Evolutionary conservation across 1,140 invertebrate species (phyloP).

Genomic region (Anadara kagoshimensis): DNA sequence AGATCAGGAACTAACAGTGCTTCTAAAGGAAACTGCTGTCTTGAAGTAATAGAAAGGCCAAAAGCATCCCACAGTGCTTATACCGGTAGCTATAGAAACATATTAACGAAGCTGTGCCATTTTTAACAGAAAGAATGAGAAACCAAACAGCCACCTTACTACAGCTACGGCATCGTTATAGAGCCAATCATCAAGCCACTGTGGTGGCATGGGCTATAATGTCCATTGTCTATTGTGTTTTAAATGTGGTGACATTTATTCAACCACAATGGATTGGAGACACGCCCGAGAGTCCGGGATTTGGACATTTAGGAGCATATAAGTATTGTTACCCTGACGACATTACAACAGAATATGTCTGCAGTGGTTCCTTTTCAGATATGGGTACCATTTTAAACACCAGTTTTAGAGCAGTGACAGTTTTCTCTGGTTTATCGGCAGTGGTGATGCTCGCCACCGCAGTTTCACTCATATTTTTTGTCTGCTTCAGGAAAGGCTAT

Average conservation of each 20-base stretch:
- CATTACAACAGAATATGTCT: constrained; percentile 68
- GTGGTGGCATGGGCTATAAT: constrained; percentile 98
- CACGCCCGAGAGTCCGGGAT: constrained; percentile 84
- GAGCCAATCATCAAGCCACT: constrained; percentile 82
- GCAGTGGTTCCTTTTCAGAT: constrained; percentile 88
- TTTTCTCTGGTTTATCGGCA: too few species aligned
- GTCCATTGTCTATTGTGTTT: constrained; percentile 95
- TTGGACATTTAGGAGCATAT: constrained; percentile 92
- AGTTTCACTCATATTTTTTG: too few species aligned
- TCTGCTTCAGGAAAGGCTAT: too few species aligned
- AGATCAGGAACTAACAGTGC: too few species aligned
- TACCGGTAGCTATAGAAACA: too few species aligned
- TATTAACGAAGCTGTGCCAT: too few species aligned
- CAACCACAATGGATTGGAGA: constrained; percentile 95
- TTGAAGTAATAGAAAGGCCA: too few species aligned
- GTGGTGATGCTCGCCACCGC: too few species aligned
- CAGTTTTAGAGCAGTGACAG: constrained; percentile 81
- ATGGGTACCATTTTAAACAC: constrained; percentile 87
- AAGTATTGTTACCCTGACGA: constrained; percentile 80
- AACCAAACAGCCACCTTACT: constrained; percentile 33
- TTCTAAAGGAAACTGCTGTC: too few species aligned
- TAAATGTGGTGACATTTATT: constrained; percentile 92
- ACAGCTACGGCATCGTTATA: constrained; percentile 32
- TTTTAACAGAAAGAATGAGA: constrained; percentile 16
- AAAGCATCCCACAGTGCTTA: too few species aligned